phyloP scores from a whole-genome alignment of 2,888 invertebrate species.

The Athalia circularis region DNA sequence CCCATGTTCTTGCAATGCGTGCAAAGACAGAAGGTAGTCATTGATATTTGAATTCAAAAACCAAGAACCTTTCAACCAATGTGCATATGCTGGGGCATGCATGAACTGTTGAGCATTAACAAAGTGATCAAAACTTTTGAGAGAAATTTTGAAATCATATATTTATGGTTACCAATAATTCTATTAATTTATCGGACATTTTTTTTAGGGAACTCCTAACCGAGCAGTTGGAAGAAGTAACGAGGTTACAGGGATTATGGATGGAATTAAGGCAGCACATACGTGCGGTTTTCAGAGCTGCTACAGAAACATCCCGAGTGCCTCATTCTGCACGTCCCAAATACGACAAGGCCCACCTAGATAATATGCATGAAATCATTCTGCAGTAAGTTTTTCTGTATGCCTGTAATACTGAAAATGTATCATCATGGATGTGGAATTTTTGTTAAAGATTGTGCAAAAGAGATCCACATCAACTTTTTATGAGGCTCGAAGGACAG shows the following conservation, averaged over 20 bases:
- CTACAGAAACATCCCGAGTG: constrained; percentile 63
- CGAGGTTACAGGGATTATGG: constrained; percentile 75
- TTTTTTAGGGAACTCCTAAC: constrained; percentile 60
- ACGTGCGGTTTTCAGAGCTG: constrained; percentile 71
- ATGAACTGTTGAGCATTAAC: too few species aligned
- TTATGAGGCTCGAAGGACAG: constrained; percentile 79
- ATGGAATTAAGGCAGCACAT: constrained; percentile 74
- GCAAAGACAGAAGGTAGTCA: constrained; percentile 65
- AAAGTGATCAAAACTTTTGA: too few species aligned
- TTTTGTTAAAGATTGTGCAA: constrained; percentile 73
- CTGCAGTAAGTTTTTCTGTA: constrained; percentile 70
- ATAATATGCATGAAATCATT: constrained; percentile 72
- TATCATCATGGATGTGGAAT: constrained; percentile 14
- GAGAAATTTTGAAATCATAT: not conserved
- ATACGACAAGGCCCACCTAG: constrained; percentile 58
- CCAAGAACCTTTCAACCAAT: too few species aligned
- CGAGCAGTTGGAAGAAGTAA: constrained; percentile 72
- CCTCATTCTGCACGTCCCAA: constrained; percentile 57
- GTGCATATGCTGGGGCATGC: too few species aligned
- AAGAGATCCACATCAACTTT: constrained; percentile 80
- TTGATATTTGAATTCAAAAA: not conserved
- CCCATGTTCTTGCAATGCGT: constrained; percentile 64
- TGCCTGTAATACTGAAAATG: not conserved
- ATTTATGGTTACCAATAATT: not conserved
- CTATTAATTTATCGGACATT: too few species aligned